A percentile compares a stretch with the other conserved stretches of the same genome.
Evolutionary conservation across 2,888 invertebrate genomes (phyloP).

Genomic region (Pocota personata): DNA sequence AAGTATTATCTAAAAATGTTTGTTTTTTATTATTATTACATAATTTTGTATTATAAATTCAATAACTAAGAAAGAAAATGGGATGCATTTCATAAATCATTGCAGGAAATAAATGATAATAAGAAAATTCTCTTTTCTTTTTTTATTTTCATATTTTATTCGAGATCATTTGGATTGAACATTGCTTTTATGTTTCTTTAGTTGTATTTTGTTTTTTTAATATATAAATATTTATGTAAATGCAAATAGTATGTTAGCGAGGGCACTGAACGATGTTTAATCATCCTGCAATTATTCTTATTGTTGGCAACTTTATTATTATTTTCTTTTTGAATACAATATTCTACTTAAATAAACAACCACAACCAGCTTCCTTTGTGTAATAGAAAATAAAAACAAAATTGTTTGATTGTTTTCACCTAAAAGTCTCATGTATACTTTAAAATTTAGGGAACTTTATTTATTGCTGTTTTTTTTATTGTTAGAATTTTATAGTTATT

Average conservation of each 20-base stretch:
- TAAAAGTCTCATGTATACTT: neutral
- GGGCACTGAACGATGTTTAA: neutral
- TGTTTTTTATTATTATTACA: neutral
- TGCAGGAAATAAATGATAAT: neutral
- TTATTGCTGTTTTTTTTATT: neutral
- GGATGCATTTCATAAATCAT: constrained; percentile 34
- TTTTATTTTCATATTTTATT: constrained; percentile 9
- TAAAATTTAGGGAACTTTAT: neutral
- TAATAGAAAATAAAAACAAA: neutral
- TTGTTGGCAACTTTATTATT: neutral
- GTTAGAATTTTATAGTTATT: neutral
- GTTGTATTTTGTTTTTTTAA: neutral
- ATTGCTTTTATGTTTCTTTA: constrained; percentile 15
- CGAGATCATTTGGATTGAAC: constrained; percentile 52
- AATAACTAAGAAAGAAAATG: constrained; percentile 62
- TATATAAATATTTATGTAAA: constrained; percentile 8
- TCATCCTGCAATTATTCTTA: constrained; percentile 3
- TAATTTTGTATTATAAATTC: constrained; percentile 5
- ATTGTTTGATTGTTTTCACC: constrained; percentile 20
- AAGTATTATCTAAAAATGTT: neutral
- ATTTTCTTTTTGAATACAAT: constrained; percentile 9
- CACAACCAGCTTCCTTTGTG: constrained; percentile 42
- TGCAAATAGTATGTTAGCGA: constrained; percentile 24
- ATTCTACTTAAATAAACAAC: constrained; percentile 35
- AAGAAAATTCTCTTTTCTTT: neutral